A percentile compares a stretch with the other conserved stretches of the same genome.
Conservation (phyloP, 2,888 invertebrate genomes). For the Pyralis farinalis region DNA sequence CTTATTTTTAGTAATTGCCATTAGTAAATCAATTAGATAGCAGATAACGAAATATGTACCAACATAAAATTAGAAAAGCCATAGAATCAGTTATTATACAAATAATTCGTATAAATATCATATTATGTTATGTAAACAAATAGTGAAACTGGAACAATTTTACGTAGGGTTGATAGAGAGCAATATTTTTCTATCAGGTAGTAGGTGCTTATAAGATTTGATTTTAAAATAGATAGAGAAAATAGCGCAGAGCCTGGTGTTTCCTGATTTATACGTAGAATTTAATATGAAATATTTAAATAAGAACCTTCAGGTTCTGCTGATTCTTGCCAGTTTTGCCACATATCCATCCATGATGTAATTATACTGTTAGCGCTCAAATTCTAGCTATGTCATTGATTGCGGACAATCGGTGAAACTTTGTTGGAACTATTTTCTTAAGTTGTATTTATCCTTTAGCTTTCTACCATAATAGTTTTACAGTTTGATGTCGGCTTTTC, state of each 20-base stretch:
- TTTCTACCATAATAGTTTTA: slow-evolving; percentile 70
- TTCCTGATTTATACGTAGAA: slow-evolving; percentile 64
- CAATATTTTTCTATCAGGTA: slow-evolving; percentile 71
- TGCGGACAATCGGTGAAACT: slow-evolving; percentile 58
- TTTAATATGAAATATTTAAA: slow-evolving; percentile 46
- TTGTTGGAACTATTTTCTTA: slow-evolving; percentile 63
- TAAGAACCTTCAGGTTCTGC: slow-evolving; percentile 44
- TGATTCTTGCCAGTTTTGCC: slow-evolving; percentile 72
- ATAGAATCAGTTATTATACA: slow-evolving; percentile 54
- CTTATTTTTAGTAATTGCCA: slow-evolving; percentile 77
- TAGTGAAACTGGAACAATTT: slow-evolving; percentile 63
- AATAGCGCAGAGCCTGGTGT: slow-evolving; percentile 62
- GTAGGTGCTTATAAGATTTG: slow-evolving; percentile 69
- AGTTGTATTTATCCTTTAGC: slow-evolving; percentile 63
- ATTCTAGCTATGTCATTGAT: slow-evolving; percentile 56
- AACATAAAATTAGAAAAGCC: slow-evolving; percentile 57
- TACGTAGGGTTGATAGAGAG: slow-evolving; percentile 66
- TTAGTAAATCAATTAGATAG: slow-evolving; percentile 73
- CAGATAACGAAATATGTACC: slow-evolving; percentile 71
- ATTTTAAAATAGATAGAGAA: slow-evolving; percentile 62
- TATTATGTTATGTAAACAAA: slow-evolving; percentile 38
- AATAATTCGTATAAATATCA: slow-evolving; percentile 44
- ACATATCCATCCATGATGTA: slow-evolving; percentile 74
- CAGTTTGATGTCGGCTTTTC: slow-evolving; percentile 78
- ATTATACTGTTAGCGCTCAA: slow-evolving; percentile 56